phyloP scores from a whole-genome alignment of 2,888 invertebrate species.

The Orthonevra nobilis region DNA sequence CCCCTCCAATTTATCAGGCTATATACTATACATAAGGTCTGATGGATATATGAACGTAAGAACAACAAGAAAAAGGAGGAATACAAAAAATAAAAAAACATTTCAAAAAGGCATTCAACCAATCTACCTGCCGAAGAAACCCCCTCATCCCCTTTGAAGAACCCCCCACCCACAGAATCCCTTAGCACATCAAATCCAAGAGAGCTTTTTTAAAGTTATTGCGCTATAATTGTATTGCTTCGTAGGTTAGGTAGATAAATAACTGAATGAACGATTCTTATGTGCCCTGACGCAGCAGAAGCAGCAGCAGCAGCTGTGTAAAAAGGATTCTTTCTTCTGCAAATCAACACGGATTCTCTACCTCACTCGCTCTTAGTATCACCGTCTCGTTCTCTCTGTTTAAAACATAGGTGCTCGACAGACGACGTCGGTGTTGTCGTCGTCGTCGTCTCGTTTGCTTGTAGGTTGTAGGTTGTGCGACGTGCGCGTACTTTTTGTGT shows the following conservation, averaged over 20 bases:
- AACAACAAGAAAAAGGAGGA: slow-evolving; percentile 17
- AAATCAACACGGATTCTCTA: slow-evolving; percentile 67
- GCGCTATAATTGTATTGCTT: slow-evolving; percentile 67
- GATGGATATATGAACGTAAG: slow-evolving; percentile 45
- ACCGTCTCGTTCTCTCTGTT: too few species aligned
- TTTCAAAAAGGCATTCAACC: slow-evolving; percentile 76
- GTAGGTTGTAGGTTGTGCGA: slow-evolving; percentile 66
- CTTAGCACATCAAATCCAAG: slow-evolving; percentile 27
- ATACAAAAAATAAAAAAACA: too few species aligned
- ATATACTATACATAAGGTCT: slow-evolving; percentile 36
- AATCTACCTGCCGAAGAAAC: slow-evolving; percentile 79
- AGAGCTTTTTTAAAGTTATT: slow-evolving; percentile 68
- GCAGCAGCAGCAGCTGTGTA: slow-evolving; percentile 5
- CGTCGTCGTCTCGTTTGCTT: slow-evolving; percentile 2
- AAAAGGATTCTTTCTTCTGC: slow-evolving; percentile 65
- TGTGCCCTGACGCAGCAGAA: slow-evolving; percentile 34
- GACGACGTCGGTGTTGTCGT: neutral
- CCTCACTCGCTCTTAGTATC: slow-evolving; percentile 53
- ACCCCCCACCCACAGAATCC: slow-evolving; percentile 27
- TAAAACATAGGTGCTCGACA: neutral
- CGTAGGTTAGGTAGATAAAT: slow-evolving; percentile 60
- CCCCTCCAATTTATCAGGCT: slow-evolving; percentile 62
- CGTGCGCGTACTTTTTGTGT: slow-evolving; percentile 68
- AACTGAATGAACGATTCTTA: slow-evolving; percentile 66
- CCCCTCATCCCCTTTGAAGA: slow-evolving; percentile 32